Percentiles rank a stretch among this genome's conserved stretches.
phyloP scores from a whole-genome alignment of 2,113 vertebrate species.

The Procavia capensis region DNA sequence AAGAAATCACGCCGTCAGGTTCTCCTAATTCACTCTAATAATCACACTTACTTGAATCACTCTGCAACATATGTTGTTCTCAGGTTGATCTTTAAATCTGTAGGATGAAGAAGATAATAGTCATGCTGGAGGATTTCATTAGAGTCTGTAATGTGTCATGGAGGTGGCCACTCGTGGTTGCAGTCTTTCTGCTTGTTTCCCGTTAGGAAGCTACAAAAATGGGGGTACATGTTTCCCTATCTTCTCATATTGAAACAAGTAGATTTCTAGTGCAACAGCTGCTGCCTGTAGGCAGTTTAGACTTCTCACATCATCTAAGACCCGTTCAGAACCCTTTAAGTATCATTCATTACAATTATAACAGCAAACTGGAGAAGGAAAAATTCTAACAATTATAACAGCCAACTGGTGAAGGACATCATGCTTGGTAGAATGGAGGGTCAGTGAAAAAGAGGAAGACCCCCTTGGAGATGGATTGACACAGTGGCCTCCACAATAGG shows the following conservation, averaged over 20 bases:
- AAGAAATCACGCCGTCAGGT: slow-evolving; percentile 69
- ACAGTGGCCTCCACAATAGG: too few species aligned
- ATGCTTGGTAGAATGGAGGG: too few species aligned
- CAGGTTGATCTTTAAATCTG: slow-evolving; percentile 79
- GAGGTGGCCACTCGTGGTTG: neutral
- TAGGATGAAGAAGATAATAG: slow-evolving; percentile 76
- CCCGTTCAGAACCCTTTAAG: neutral
- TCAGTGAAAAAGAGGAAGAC: too few species aligned
- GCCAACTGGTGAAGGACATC: too few species aligned
- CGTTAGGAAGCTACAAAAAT: neutral
- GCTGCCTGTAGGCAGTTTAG: neutral
- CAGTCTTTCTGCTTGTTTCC: neutral
- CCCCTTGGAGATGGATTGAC: too few species aligned
- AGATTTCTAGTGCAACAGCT: neutral
- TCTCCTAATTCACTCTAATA: slow-evolving; percentile 80
- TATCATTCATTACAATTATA: neutral
- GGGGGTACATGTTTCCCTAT: neutral
- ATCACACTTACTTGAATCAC: slow-evolving; percentile 73
- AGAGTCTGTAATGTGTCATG: neutral
- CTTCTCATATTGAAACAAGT: neutral
- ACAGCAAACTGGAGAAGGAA: too few species aligned
- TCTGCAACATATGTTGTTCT: slow-evolving; percentile 70
- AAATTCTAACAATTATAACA: too few species aligned
- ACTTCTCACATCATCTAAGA: neutral
- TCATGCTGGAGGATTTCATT: slow-evolving; percentile 20